These are phyloP conservation scores for Bucco capensis DNA, from an alignment of 2,113 vertebrate species.

Conservation along the genomic window DNA sequence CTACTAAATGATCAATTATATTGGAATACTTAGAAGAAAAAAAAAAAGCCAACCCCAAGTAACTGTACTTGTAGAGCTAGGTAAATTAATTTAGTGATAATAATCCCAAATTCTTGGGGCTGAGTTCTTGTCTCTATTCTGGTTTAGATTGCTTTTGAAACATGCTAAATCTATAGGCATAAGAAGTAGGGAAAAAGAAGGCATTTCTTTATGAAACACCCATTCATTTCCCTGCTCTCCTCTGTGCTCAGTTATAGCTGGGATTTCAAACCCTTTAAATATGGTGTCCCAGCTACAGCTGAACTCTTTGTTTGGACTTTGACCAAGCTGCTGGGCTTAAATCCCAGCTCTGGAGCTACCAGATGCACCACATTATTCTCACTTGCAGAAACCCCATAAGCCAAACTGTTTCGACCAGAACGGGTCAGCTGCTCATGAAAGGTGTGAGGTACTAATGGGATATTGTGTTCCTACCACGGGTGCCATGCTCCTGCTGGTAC, in stretches of 20 bases:
- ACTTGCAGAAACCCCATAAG: not conserved
- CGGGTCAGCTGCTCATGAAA: not conserved
- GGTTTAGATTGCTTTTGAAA: not conserved
- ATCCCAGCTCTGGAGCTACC: slow-evolving; percentile 18
- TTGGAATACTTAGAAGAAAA: not conserved
- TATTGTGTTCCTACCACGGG: not conserved
- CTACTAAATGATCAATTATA: not conserved
- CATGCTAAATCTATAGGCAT: not conserved
- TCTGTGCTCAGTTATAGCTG: not conserved
- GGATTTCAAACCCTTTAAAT: not conserved
- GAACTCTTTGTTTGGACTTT: slow-evolving; percentile 36
- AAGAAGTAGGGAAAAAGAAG: not conserved
- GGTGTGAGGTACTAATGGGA: not conserved
- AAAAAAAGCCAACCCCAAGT: not conserved
- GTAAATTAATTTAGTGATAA: not conserved
- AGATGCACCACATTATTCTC: slow-evolving; percentile 26
- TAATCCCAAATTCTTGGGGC: not conserved
- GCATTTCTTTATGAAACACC: not conserved
- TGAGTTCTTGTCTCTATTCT: not conserved
- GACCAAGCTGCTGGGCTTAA: slow-evolving; percentile 38
- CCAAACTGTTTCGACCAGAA: not conserved
- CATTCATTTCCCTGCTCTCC: not conserved
- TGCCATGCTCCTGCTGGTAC: not conserved
- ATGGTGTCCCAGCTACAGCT: not conserved
- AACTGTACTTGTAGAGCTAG: not conserved